Conservation (phyloP, 2,888 invertebrate genomes). For the Abrostola triplasia region DNA sequence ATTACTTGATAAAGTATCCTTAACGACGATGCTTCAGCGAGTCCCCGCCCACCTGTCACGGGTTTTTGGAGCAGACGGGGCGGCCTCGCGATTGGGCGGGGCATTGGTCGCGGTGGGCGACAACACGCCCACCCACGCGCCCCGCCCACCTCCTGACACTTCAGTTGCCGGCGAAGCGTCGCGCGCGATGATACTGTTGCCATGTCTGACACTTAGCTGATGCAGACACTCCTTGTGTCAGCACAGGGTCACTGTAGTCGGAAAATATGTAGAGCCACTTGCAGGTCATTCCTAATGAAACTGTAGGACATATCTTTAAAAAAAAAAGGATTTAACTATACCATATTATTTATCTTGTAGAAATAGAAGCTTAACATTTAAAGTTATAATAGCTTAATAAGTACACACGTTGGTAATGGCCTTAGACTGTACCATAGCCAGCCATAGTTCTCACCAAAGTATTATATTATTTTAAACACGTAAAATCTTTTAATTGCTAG, state of each 20-base stretch:
- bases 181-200: conserved; percentile 73
- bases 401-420: no score
- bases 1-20: conserved; percentile 87
- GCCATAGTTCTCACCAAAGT: no score
- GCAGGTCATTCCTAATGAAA: no score
- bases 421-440: no score
- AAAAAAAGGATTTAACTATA: no score
- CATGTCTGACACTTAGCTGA: conserved; percentile 26
- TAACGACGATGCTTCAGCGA: conserved; percentile 82
- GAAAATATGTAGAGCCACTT: background rate
- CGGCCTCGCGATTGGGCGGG: conserved; percentile 74
- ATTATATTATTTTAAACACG: no score
- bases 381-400: no score
- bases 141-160: conserved; percentile 80
- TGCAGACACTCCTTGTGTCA: background rate
- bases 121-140: conserved; percentile 71
- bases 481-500: no score
- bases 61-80: conserved; percentile 74
- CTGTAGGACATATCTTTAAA: no score
- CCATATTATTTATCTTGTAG: no score
- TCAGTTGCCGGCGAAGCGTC: conserved; percentile 81
- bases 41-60: conserved; percentile 82
- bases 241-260: background rate
- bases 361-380: no score
- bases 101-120: conserved; percentile 54